Conservation (phyloP, 2,797 vertebrate genomes). For the Microctenopoma stevenorrisi region DNA sequence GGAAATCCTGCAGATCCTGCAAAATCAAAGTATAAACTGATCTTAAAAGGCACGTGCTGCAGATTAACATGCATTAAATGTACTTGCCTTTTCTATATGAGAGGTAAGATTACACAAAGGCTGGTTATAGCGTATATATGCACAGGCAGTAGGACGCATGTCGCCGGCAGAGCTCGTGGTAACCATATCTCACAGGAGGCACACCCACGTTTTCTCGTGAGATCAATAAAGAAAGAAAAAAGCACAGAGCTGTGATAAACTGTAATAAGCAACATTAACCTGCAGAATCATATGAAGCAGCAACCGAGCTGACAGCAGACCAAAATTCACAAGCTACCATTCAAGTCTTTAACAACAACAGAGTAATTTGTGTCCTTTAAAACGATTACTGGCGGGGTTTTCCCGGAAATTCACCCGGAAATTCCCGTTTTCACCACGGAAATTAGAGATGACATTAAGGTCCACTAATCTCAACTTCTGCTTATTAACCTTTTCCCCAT, state of each 20-base stretch:
- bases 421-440: too few relatives aligned
- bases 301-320: not conserved
- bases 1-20: not conserved
- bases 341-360: not conserved
- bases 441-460: not conserved
- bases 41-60: not conserved
- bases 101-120: constrained; percentile 23
- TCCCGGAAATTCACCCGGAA: not conserved
- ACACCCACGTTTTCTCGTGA: constrained; percentile 12
- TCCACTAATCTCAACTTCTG: constrained; percentile 21
- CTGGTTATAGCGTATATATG: not conserved
- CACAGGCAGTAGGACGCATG: constrained; percentile 2
- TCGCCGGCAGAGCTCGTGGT: constrained; percentile 16
- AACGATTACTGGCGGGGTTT: not conserved
- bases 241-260: not conserved
- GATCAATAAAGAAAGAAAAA: not conserved
- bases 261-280: not conserved
- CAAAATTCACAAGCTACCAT: not conserved
- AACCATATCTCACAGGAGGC: constrained; percentile 7
- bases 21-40: not conserved
- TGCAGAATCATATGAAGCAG: not conserved
- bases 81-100: not conserved
- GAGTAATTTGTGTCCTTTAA: constrained; percentile 11
- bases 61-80: constrained; percentile 8
- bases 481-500: not conserved